phyloP scores from a whole-genome alignment of 2,797 vertebrate genomes.

The Morus bassanus region DNA sequence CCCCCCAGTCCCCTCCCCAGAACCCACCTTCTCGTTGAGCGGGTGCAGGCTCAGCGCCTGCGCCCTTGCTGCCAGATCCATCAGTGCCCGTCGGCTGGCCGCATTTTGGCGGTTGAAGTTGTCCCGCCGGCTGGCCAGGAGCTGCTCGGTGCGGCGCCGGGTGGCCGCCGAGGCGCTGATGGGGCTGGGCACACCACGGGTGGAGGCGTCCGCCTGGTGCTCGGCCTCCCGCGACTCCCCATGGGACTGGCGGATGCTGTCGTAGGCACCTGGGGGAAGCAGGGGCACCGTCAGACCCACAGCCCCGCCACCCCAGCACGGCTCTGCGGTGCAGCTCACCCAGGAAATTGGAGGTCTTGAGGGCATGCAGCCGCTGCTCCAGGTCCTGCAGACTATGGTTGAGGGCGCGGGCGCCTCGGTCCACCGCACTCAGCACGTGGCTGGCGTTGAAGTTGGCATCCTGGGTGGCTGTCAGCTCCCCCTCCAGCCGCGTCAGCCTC shows the following conservation, averaged over 20 bases:
- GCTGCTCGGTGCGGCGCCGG: slow-evolving; percentile 81
- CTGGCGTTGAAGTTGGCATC: slow-evolving; percentile 91
- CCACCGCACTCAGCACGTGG: slow-evolving; percentile 84
- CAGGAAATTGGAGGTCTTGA: slow-evolving; percentile 95
- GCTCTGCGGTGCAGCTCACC: slow-evolving; percentile 71
- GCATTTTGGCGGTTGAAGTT: slow-evolving; percentile 88
- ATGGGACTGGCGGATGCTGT: slow-evolving; percentile 88
- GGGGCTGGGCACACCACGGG: slow-evolving; percentile 78
- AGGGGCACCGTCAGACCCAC: not conserved
- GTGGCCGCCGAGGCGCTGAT: slow-evolving; percentile 84
- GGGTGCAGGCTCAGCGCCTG: slow-evolving; percentile 82
- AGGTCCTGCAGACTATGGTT: slow-evolving; percentile 88
- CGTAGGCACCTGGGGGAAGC: slow-evolving; percentile 84
- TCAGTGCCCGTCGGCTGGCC: slow-evolving; percentile 84
- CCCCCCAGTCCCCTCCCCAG: rapidly evolving
- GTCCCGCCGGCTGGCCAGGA: slow-evolving; percentile 81
- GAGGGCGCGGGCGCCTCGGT: slow-evolving; percentile 85
- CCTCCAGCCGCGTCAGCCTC: slow-evolving; percentile 86
- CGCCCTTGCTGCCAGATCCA: slow-evolving; percentile 75
- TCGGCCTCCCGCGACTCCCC: slow-evolving; percentile 85
- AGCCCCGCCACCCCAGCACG: rapidly evolving
- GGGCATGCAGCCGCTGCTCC: slow-evolving; percentile 82
- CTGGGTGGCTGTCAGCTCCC: slow-evolving; percentile 86
- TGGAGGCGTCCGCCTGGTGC: slow-evolving; percentile 80
- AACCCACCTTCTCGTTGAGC: slow-evolving; percentile 89